These are phyloP conservation scores for Microctenopoma stevenorrisi DNA, from an alignment of 2,797 vertebrate genomes.

Conservation along the genomic window DNA sequence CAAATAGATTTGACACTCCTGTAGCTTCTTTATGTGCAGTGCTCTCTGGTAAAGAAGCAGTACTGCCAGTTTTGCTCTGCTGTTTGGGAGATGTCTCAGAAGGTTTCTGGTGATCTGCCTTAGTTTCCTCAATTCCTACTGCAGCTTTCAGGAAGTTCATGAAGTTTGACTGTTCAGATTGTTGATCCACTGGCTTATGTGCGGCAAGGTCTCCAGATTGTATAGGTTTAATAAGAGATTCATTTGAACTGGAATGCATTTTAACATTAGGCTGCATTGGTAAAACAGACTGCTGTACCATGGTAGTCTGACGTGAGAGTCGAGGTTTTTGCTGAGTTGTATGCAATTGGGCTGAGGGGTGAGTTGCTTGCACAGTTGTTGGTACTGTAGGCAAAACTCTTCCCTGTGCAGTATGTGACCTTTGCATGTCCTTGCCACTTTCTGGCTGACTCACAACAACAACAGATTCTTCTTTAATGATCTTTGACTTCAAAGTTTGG, in stretches of 20 bases:
- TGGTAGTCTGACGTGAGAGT: slow-evolving; percentile 78
- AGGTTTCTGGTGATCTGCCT: slow-evolving; percentile 58
- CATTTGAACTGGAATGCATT: slow-evolving; percentile 79
- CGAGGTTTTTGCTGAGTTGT: slow-evolving; percentile 74
- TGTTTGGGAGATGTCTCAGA: slow-evolving; percentile 52
- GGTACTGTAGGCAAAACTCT: slow-evolving; percentile 75
- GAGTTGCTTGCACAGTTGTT: slow-evolving; percentile 48
- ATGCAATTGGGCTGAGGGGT: slow-evolving; percentile 48
- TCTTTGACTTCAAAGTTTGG: slow-evolving; percentile 81
- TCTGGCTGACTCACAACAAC: slow-evolving; percentile 51
- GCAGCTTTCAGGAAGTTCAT: slow-evolving; percentile 90
- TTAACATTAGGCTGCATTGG: slow-evolving; percentile 50
- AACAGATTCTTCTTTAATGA: slow-evolving; percentile 77
- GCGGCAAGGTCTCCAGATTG: slow-evolving; percentile 48
- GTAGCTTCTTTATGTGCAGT: slow-evolving; percentile 80
- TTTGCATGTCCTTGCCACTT: slow-evolving; percentile 50
- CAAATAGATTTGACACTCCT: slow-evolving; percentile 87
- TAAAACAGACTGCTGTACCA: slow-evolving; percentile 71
- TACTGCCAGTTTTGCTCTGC: slow-evolving; percentile 58
- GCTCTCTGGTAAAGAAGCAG: slow-evolving; percentile 53
- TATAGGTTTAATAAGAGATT: slow-evolving; percentile 73
- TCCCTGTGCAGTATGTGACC: slow-evolving; percentile 39
- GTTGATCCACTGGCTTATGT: slow-evolving; percentile 59
- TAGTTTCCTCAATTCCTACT: slow-evolving; percentile 80
- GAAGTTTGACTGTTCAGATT: slow-evolving; percentile 83